Conservation (phyloP, 2,113 vertebrate genomes). For the Pseudopodoces humilis region DNA sequence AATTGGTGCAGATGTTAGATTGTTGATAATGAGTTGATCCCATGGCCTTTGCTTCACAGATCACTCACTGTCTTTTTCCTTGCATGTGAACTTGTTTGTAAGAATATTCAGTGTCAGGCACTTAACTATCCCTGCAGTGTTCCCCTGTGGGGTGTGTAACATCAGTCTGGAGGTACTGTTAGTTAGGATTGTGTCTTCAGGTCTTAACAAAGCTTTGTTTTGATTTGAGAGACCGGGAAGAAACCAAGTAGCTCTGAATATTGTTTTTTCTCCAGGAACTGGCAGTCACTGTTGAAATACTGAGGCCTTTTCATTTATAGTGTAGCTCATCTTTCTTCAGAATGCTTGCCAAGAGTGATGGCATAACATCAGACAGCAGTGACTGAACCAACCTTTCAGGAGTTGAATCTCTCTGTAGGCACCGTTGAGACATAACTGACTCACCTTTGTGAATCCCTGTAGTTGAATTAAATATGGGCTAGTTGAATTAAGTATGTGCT, state of each 20-base stretch:
- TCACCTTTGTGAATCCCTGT: background rate
- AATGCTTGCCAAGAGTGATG: background rate
- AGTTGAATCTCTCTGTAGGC: background rate
- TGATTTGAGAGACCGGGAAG: background rate
- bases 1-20: background rate
- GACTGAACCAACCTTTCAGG: background rate
- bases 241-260: background rate
- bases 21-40: background rate
- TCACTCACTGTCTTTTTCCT: background rate
- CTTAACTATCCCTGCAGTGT: background rate
- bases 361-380: background rate
- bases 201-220: background rate
- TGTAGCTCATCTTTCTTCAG: background rate
- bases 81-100: background rate
- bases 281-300: background rate
- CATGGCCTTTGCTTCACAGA: background rate
- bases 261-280: background rate
- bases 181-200: background rate
- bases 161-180: background rate
- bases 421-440: background rate
- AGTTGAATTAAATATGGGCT: background rate
- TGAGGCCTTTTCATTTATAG: background rate
- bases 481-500: background rate
- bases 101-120: background rate
- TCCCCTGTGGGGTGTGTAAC: background rate